Base-by-base conservation (phyloP, 2,888 invertebrate genomes). In the Branchellion lobata region DNA sequence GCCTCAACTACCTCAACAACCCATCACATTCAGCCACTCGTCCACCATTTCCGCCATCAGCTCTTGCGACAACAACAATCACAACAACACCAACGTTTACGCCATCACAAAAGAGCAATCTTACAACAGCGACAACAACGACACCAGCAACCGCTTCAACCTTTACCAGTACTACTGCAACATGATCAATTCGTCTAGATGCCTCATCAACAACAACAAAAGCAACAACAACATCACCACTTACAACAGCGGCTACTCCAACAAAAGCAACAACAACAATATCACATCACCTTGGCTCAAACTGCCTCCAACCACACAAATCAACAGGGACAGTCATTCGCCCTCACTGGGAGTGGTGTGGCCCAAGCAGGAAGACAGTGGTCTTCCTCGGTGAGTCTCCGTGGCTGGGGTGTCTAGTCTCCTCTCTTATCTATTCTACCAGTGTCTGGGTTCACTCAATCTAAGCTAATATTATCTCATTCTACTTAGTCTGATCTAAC, bases 271-370 rank as follows among this genome's bases (percentile, higher is more conserved):
- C 51, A 75, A 40, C 21, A 31, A 40, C 53, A 75, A 75, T 29
- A 21, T 75, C 8, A 57, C 57, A n/a, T 34, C 77, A 18, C 57
- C 77, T 2, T 77, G 77, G 77, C 40, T 77, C 3, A 77, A 77
- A 65, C 65, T 77, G 65, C 77, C 77, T n/a, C 77, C 53, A 1
- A 77, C 77, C 36, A 77, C 77, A 21, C 51, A 40, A 24, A 53
- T 57, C 21, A 53, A 77, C 40, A 77, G 57, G 27, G 77, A 77
- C 65, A 57, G 77, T 36, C 77, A 77, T 31, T 77, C 77, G 18
- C 77, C 77, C 8, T 33, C 57, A 18, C 53, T 53, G n/a, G 77
- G 77, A 1, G 65, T 53, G 1, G 77, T 77, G 18, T 77, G 77
- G 77, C 77, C 77, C 14, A 57, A 57, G n/a, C 61, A 57, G 24